Percentiles rank a stretch among this genome's conserved stretches.
These are phyloP conservation scores for Leptinotarsa texana DNA, from an alignment of 1,140 invertebrate species.

Conservation along the genomic window DNA sequence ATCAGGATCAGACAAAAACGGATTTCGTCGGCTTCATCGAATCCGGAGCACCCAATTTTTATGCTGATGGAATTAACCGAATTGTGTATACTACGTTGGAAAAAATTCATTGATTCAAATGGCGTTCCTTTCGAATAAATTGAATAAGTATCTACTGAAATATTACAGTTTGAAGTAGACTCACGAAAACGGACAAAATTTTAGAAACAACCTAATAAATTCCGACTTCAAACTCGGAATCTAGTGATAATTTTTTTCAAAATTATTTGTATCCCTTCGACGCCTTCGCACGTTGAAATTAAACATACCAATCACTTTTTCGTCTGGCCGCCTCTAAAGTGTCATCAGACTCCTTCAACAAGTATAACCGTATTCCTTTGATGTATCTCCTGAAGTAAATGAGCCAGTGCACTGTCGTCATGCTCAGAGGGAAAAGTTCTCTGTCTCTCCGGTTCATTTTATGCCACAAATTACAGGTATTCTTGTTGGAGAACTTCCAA, in stretches of 20 bases:
- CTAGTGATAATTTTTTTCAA: not conserved
- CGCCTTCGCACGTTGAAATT: not conserved
- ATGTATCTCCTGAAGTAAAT: constrained; percentile 63
- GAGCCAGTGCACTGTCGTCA: constrained; percentile 66
- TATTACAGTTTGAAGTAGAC: too few species aligned
- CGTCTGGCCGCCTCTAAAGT: constrained; percentile 59
- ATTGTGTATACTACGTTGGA: too few species aligned
- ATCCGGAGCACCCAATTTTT: too few species aligned
- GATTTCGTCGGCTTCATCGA: too few species aligned
- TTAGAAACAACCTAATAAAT: too few species aligned
- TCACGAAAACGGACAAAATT: too few species aligned
- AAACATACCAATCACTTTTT: constrained; percentile 30
- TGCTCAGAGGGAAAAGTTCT: constrained; percentile 69
- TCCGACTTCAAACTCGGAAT: not conserved
- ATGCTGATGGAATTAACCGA: too few species aligned
- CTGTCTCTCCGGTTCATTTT: constrained; percentile 63
- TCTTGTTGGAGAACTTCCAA: constrained; percentile 72
- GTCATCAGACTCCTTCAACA: constrained; percentile 65
- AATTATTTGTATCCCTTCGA: too few species aligned
- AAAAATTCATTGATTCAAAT: too few species aligned
- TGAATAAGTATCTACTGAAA: too few species aligned
- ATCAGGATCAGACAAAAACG: too few species aligned
- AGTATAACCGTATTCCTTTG: constrained; percentile 62
- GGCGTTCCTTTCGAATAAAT: too few species aligned
- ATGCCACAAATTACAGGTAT: constrained; percentile 64